Conservation (phyloP, 1,140 invertebrate genomes). For the Hyles euphorbiae region DNA sequence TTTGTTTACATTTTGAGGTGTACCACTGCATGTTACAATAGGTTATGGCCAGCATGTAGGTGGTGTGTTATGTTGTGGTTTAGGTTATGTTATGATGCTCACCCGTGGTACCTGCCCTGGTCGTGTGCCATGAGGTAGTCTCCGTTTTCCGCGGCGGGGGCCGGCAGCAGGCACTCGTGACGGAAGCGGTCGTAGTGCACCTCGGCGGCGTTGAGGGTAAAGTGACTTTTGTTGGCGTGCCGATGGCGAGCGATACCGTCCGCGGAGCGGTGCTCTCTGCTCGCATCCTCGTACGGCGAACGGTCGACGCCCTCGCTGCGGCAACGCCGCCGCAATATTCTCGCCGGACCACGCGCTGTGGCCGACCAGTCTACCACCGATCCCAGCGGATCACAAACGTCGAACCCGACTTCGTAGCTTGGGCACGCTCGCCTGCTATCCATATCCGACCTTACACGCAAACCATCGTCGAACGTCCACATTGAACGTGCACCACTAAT, state of each 20-base stretch:
- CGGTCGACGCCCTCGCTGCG: slow-evolving; percentile 65
- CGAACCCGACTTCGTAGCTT: slow-evolving; percentile 65
- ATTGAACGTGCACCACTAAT: slow-evolving; percentile 50
- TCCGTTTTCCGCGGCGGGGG: slow-evolving; percentile 48
- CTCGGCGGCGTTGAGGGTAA: slow-evolving; percentile 55
- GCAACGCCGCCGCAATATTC: slow-evolving; percentile 59
- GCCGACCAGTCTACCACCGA: slow-evolving; percentile 61
- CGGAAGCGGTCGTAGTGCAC: slow-evolving; percentile 38
- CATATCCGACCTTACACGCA: slow-evolving; percentile 60
- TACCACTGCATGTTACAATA: not conserved
- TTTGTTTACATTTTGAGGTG: too few species aligned
- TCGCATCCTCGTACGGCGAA: slow-evolving; percentile 65
- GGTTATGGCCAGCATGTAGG: not conserved
- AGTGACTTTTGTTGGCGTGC: slow-evolving; percentile 54
- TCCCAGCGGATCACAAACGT: slow-evolving; percentile 59
- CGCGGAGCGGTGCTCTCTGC: slow-evolving; percentile 41
- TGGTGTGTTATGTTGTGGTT: slow-evolving; percentile 28
- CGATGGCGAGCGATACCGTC: slow-evolving; percentile 42
- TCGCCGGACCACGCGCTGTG: slow-evolving; percentile 40
- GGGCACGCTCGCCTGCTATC: slow-evolving; percentile 62
- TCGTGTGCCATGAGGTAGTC: slow-evolving; percentile 66
- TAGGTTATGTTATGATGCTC: slow-evolving; percentile 35
- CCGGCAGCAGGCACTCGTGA: slow-evolving; percentile 52
- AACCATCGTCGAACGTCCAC: slow-evolving; percentile 62
- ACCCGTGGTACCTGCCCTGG: slow-evolving; percentile 46